Conservation (phyloP, 2,113 vertebrate genomes). For the Oceanites oceanicus region DNA sequence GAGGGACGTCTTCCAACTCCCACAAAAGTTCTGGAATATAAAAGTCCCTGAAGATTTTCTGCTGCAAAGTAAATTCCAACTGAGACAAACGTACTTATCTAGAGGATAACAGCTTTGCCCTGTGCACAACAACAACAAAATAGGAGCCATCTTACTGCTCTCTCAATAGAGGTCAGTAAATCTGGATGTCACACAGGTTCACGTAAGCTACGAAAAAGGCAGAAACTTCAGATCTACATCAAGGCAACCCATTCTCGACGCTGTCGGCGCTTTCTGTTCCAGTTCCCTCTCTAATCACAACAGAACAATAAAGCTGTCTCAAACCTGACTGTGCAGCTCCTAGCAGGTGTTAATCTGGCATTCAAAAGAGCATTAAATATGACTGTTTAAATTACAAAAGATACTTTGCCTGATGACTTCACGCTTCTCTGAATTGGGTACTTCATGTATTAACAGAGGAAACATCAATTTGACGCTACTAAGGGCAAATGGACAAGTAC, state of each 20-base stretch:
- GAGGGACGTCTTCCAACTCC: neutral
- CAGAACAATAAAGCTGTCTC: neutral
- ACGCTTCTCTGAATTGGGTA: fast-evolving
- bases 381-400: neutral
- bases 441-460: fast-evolving
- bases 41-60: neutral
- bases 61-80: neutral
- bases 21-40: neutral
- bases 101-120: neutral
- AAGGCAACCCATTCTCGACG: fast-evolving
- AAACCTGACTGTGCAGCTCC: neutral
- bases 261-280: neutral
- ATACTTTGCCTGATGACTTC: neutral
- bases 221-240: neutral
- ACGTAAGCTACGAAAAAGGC: fast-evolving
- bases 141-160: neutral
- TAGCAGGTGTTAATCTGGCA: neutral
- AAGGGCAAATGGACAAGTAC: fast-evolving
- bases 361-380: fast-evolving
- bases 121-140: neutral
- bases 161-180: neutral
- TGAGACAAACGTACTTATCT: neutral
- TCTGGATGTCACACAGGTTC: too few species aligned
- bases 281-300: neutral
- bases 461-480: fast-evolving